Evolutionary conservation across 2,113 vertebrate genomes (phyloP), one percentile per base, ranked within the genome.

Genomic region (Nothocercus julius): DNA sequence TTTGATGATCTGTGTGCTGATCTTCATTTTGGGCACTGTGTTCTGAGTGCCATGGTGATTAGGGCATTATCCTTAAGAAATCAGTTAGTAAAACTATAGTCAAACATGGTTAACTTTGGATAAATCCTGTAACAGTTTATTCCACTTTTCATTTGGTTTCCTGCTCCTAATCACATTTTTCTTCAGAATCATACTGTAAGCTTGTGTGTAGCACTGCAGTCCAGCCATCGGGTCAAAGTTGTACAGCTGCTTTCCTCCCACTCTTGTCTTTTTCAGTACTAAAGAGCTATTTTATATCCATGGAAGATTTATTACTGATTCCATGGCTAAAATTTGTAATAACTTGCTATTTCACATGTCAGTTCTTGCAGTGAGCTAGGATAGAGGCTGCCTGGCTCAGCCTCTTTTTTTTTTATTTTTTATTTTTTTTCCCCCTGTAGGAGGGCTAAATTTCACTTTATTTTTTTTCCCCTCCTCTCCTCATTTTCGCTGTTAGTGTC

Each of bases 1-100:
- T 51, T 74, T 78, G 18, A 44, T 56, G 17, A 34, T 32, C n/a
- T 54, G 15, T 30, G 45, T 45, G 58, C 62, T 44, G 27, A 45
- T 72, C 51, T 61, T 34, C 0, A 0, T 34, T 73, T n/a, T 1
- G 5, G 76, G 36, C 68, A 18, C 1, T 5, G 1, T 12, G 11
- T 54, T 53, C 25, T 4, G 47, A 56, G 28, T 32, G 17, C 28
- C 16, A 10, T 3, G 47, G n/a, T 42, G 34, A 44, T 78, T 36
- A 67, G 16, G 38, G 17, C 64, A 25, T 89, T 78, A 34, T 38
- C 12, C 25, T 22, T 62, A 74, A 42, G 34, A 85, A 73, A 22
- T 36, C 49, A 66, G 8, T 61, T 10, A 30, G 44, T 67, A 70
- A 84, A 83, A 82, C 53, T 54, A 18, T 54, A 54, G 36, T 62